These are phyloP conservation scores for Calliopum simillimum DNA, from an alignment of 2,888 invertebrate genomes.

Conservation along the genomic window DNA sequence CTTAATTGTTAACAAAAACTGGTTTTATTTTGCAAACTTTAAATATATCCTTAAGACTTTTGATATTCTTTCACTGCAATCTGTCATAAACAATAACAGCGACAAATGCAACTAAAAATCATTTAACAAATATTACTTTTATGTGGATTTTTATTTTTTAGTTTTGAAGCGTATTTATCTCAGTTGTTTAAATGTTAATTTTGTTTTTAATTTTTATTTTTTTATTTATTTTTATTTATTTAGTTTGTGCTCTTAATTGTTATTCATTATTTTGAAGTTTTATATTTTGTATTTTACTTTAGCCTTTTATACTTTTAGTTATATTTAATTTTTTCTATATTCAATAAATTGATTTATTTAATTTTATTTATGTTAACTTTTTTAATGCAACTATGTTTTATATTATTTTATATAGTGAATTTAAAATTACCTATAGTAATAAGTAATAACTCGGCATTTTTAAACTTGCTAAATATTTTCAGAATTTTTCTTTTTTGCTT, in stretches of 20 bases:
- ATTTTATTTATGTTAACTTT: slow-evolving; percentile 28
- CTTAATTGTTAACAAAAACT: background rate
- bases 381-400: slow-evolving; percentile 23
- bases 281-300: slow-evolving; percentile 28
- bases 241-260: no score
- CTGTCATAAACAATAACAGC: slow-evolving; percentile 27
- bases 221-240: no score
- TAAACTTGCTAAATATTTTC: background rate
- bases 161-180: no score
- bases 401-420: slow-evolving; percentile 28
- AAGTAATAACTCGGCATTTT: background rate
- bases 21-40: background rate
- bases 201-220: no score
- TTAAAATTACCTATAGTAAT: background rate
- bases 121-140: background rate
- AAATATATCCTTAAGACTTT: background rate
- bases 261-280: background rate
- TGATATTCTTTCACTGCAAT: no score
- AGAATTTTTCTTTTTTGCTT: background rate
- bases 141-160: no score
- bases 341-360: background rate
- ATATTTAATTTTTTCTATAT: background rate
- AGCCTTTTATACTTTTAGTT: slow-evolving; percentile 24
- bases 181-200: no score
- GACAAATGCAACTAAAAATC: slow-evolving; percentile 29